Evolutionary conservation across 2,888 invertebrate species (phyloP), one percentile per base, ranked within the genome.

Genomic region (Bimastos eiseni): DNA sequence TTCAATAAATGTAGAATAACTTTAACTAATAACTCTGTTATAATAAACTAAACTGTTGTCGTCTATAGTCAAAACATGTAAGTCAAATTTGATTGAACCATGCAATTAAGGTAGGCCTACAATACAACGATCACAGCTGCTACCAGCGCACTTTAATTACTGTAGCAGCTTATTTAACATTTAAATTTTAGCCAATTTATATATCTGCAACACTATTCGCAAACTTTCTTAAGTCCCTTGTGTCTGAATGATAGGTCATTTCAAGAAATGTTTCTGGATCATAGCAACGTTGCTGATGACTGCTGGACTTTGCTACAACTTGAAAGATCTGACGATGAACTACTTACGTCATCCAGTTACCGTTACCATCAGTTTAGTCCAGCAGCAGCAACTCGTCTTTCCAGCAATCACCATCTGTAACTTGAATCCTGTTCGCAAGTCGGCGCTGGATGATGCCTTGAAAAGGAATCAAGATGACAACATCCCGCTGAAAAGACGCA

Each of bases 331-430:
- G 19, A 38, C 83, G 30, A 30, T 30, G 15, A 84, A 90, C 17
- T 91, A 55, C 89, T 49, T 89, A n/a, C 49, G 44, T 19, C 83
- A 89, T 44, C 91, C 89, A n/a, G 89, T 90, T 30, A 90, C 33
- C 33, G 90, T 90, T 17, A 37, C 34, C 37, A 44, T 91, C 36
- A 83, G 44, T 34, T 83, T 89, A 17, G n/a, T 33, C 30, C 38
- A 34, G 19, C 37, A 86, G 41, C 33, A 90, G 30, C 21, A 90
- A 37, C 90, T 90, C 44, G 49, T n/a, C 36, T 91, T 91, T 36
- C 91, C 91, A n/a, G 89, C 91, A n/a, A 83, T 91, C 88, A 90
- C 91, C 36, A 33, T 91, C 89, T 91, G 91, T 84, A 91, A 90
- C 90, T 49, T 91, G 91, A 91, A 91, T 83, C 91, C 91, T 0